Conservation (phyloP, 2,888 invertebrate species). For the Alviniconcha strummeri region DNA sequence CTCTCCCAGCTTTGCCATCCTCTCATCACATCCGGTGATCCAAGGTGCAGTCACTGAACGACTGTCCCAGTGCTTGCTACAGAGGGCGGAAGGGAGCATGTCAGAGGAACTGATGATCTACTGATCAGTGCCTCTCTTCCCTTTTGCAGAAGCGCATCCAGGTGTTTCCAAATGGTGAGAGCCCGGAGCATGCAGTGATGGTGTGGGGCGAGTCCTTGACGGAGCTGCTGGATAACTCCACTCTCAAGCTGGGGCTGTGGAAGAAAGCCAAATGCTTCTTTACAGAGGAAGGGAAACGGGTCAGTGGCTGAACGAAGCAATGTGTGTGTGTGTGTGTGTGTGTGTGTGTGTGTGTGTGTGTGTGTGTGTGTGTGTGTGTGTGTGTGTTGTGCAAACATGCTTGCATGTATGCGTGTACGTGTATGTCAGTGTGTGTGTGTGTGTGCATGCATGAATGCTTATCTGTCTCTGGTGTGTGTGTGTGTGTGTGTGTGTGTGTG, state of each 20-base stretch:
- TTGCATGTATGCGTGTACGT: not conserved
- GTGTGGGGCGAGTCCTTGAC: constrained; percentile 69
- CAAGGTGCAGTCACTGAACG: too few relatives aligned
- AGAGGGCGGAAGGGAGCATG: too few relatives aligned
- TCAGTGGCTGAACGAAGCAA: constrained; percentile 41
- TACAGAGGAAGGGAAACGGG: constrained; percentile 65
- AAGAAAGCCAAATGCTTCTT: constrained; percentile 65
- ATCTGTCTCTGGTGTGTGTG: not conserved
- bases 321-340: not conserved
- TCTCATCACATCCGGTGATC: too few relatives aligned
- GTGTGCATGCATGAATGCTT: not conserved
- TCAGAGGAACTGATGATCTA: too few relatives aligned
- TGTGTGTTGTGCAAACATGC: not conserved
- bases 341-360: not conserved
- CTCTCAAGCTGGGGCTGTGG: constrained; percentile 66
- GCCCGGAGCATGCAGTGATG: constrained; percentile 63
- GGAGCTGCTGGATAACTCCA: constrained; percentile 67
- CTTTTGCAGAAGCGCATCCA: constrained; percentile 68
- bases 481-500: constrained; percentile 2
- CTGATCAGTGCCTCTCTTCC: not conserved
- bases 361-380: constrained; percentile 7
- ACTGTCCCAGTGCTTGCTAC: too few relatives aligned
- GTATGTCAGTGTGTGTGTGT: not conserved
- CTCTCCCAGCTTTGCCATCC: too few relatives aligned
- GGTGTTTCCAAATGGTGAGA: constrained; percentile 71